phyloP scores from a whole-genome alignment of 2,113 vertebrate genomes.

The Indicator maculatus region DNA sequence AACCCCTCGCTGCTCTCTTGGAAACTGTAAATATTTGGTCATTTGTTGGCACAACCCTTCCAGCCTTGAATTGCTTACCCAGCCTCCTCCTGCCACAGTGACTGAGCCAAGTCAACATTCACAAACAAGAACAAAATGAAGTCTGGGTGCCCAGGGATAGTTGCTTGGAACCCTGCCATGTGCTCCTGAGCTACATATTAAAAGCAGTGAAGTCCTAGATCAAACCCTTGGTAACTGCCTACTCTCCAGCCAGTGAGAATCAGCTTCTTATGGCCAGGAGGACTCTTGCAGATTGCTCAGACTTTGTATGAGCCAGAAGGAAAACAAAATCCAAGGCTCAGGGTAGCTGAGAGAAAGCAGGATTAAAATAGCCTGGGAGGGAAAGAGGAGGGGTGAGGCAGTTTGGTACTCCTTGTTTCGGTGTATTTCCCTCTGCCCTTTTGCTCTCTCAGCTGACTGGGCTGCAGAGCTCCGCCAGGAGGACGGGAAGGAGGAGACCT shows the following conservation, averaged over 20 bases:
- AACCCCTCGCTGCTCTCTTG: background rate
- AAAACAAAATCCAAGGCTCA: conserved; percentile 21
- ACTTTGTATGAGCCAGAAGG: background rate
- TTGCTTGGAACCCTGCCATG: background rate
- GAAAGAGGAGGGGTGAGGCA: background rate
- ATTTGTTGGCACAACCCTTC: background rate
- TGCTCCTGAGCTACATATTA: background rate
- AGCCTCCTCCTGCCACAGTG: background rate
- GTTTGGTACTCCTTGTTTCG: conserved; percentile 31
- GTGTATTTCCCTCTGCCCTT: conserved; percentile 61
- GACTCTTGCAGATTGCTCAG: background rate
- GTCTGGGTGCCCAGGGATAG: background rate
- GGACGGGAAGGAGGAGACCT: conserved; percentile 6
- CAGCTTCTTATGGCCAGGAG: background rate
- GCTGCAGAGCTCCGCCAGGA: conserved; percentile 6
- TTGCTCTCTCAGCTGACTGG: conserved; percentile 64
- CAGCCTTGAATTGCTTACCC: background rate
- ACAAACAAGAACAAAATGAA: background rate
- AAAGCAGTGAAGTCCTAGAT: background rate
- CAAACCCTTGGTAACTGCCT: background rate
- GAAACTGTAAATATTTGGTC: conserved; percentile 35
- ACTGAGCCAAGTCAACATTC: accelerated
- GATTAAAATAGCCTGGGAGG: conserved; percentile 67
- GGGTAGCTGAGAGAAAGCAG: conserved; percentile 20
- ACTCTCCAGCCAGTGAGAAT: background rate